Conservation (phyloP, 2,888 invertebrate genomes). For the Drosophila cracens region DNA sequence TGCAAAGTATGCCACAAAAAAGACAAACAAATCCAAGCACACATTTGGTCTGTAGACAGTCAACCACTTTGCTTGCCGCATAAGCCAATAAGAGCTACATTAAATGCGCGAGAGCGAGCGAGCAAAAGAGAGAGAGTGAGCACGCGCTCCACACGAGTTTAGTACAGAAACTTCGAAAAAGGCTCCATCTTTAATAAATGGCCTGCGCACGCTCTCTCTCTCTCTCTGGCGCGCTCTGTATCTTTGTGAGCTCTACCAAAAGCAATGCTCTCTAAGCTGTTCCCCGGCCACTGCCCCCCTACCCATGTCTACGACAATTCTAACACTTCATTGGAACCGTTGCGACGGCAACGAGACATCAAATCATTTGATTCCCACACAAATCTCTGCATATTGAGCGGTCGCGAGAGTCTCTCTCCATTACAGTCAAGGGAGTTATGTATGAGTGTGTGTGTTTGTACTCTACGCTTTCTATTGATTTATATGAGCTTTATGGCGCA, state of each 20-base stretch:
- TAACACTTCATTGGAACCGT: constrained; percentile 78
- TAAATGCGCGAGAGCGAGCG: constrained; percentile 18
- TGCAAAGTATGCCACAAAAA: constrained; percentile 64
- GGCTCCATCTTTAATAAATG: constrained; percentile 63
- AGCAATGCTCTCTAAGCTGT: constrained; percentile 43
- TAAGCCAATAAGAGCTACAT: constrained; percentile 68
- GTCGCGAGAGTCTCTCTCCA: constrained; percentile 54
- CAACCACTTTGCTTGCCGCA: constrained; percentile 78
- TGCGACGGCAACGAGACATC: constrained; percentile 62
- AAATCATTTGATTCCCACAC: constrained; percentile 82
- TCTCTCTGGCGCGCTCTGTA: constrained; percentile 16
- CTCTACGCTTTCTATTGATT: constrained; percentile 82
- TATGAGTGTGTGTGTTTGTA: constrained; percentile 41
- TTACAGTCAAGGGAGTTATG: constrained; percentile 68
- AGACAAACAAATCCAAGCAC: constrained; percentile 62
- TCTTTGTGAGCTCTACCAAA: background rate
- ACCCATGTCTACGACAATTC: constrained; percentile 51
- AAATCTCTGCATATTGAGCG: constrained; percentile 79
- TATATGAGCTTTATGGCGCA: constrained; percentile 80
- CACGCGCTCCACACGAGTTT: constrained; percentile 54
- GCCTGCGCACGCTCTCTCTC: constrained; percentile 48
- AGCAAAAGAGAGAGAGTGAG: constrained; percentile 24
- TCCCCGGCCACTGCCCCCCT: constrained; percentile 8
- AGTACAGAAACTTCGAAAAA: constrained; percentile 44
- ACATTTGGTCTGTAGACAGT: constrained; percentile 37